Conservation (phyloP, 2,113 vertebrate species). For the Pungitius pungitius region DNA sequence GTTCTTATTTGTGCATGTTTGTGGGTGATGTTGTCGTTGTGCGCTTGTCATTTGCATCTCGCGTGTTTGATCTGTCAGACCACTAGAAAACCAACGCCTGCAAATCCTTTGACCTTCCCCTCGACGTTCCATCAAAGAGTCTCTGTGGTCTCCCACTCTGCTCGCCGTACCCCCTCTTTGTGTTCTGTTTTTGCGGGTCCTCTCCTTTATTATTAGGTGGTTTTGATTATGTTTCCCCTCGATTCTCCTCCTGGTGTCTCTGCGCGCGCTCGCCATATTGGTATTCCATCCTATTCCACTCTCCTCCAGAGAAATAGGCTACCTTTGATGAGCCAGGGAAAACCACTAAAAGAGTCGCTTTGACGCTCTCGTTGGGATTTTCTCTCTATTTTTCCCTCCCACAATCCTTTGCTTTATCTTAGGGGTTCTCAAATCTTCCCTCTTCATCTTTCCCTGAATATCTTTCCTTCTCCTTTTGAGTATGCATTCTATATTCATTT, state of each 20-base stretch:
- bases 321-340: conserved; percentile 55
- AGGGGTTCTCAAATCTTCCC: conserved; percentile 43
- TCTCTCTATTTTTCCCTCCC: conserved; percentile 21
- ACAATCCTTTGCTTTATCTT: conserved; percentile 34
- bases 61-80: conserved; percentile 40
- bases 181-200: conserved; percentile 7
- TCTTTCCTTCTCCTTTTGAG: conserved; percentile 25
- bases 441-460: conserved; percentile 26
- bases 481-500: conserved; percentile 17
- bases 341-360: conserved; percentile 57
- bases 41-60: conserved; percentile 10
- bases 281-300: conserved; percentile 53
- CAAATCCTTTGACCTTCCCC: conserved; percentile 54
- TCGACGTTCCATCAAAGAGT: conserved; percentile 47
- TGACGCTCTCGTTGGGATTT: conserved; percentile 28
- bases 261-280: conserved; percentile 37
- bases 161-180: conserved; percentile 32
- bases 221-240: conserved; percentile 60
- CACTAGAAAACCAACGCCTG: conserved; percentile 27
- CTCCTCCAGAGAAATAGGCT: conserved; percentile 61
- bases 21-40: not conserved
- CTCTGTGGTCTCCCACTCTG: conserved; percentile 25
- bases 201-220: conserved; percentile 27
- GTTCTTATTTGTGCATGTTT: not conserved
- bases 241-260: conserved; percentile 25